These are phyloP conservation scores for Anabas testudineus DNA, from an alignment of 2,797 vertebrate species.

Conservation along the genomic window DNA sequence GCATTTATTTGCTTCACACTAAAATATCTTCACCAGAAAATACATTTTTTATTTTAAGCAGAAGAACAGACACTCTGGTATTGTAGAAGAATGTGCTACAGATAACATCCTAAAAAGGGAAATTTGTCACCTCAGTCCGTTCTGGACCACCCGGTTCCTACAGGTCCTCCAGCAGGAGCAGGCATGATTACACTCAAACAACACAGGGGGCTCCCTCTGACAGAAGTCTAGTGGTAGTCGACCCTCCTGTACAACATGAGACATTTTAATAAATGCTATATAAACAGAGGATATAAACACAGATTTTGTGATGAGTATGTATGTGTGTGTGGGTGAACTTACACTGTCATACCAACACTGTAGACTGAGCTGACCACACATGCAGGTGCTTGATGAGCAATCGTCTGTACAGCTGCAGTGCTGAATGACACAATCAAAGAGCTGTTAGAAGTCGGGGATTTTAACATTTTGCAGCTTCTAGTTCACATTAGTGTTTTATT, in stretches of 20 bases:
- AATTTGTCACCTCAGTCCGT: slow-evolving; percentile 87
- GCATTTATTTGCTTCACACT: no score
- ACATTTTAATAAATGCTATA: slow-evolving; percentile 1
- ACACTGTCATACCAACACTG: slow-evolving; percentile 96
- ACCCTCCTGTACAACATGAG: slow-evolving; percentile 85
- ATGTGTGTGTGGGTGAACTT: slow-evolving; percentile 60
- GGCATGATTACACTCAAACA: slow-evolving; percentile 98
- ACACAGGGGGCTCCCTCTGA: slow-evolving; percentile 91
- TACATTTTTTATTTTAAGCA: no score
- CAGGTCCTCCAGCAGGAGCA: slow-evolving; percentile 97
- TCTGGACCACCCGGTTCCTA: slow-evolving; percentile 95
- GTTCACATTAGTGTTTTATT: no score
- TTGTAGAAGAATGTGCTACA: neutral
- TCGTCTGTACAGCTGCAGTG: slow-evolving; percentile 95
- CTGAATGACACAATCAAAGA: slow-evolving; percentile 75
- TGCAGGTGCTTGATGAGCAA: slow-evolving; percentile 95
- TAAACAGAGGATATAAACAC: neutral
- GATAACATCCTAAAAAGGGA: neutral
- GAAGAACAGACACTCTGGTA: no score
- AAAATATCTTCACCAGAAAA: no score
- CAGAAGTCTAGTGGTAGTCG: slow-evolving; percentile 93
- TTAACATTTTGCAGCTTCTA: neutral
- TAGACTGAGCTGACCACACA: slow-evolving; percentile 97
- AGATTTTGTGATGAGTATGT: no score
- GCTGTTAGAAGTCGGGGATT: neutral